Percentiles rank a stretch among this genome's conserved stretches.
phyloP scores from a whole-genome alignment of 2,888 invertebrate genomes.

The Hemaris fuciformis region DNA sequence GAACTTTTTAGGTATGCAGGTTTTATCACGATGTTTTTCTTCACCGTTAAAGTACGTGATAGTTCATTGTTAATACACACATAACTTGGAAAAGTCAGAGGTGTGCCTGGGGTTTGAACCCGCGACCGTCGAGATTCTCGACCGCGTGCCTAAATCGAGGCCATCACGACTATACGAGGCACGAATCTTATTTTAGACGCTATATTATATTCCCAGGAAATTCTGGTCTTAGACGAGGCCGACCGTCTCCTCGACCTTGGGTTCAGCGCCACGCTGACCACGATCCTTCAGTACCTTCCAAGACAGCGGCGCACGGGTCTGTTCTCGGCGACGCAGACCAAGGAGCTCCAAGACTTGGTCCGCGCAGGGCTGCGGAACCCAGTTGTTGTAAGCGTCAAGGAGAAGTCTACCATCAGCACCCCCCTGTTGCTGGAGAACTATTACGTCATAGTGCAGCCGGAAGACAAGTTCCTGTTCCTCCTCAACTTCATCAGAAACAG shows the following conservation, averaged over 20 bases:
- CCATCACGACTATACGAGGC: no score
- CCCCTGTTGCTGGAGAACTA: conserved; percentile 88
- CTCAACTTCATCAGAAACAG: conserved; percentile 87
- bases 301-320: conserved; percentile 96
- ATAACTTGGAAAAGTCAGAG: no score
- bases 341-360: conserved; percentile 94
- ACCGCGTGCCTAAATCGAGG: no score
- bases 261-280: conserved; percentile 91
- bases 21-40: no score
- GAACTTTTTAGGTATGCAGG: no score
- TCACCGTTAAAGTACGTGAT: no score
- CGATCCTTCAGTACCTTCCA: conserved; percentile 94
- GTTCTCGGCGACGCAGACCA: conserved; percentile 99
- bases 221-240: conserved; percentile 97
- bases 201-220: conserved; percentile 82
- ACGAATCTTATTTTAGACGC: background rate
- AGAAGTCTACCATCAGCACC: conserved; percentile 89
- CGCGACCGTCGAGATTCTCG: no score
- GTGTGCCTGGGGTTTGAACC: no score
- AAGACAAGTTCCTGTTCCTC: conserved; percentile 90
- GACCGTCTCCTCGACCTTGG: conserved; percentile 96
- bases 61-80: no score
- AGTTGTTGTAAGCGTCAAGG: conserved; percentile 93
- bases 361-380: conserved; percentile 97
- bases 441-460: conserved; percentile 88